Evolutionary conservation across 23 tunicate species (phyloP), one percentile per base, ranked within the genome.

Genomic region (Halocynthia roretzi): DNA sequence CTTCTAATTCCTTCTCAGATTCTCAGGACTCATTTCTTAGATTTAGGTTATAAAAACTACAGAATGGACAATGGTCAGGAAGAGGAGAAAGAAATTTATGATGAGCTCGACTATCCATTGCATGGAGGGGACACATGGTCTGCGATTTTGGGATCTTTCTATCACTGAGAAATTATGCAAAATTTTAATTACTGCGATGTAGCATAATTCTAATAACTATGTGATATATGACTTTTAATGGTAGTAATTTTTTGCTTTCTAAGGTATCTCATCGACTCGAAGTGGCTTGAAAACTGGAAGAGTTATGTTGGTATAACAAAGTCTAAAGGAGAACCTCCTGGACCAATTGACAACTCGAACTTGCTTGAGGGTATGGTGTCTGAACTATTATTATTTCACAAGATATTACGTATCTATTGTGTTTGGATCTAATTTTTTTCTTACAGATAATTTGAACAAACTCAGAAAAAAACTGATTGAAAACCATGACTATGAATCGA

Each of bases 261-360:
- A 75, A 87, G 93, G 93, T 87, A 71, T 67, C 40, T 87, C 7
- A 82, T 87, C 60, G 83, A 80, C 31, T 15, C 18, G 18, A 70
- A 58, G 48, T 87, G 93, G 93, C 72, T 65, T 58, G 54, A 82
- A 6, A 85, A 83, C 54, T 87, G 86, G 86, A 71, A 77, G 52
- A 76, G 77, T 21, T 82, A 70, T 87, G 77, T 62, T 74, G 78
- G 78, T 0, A 55, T 74, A 8, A 63, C 54, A 14, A 63, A 53
- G 10, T 50, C 54, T 8, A 74, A 31, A 53, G 62, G 56, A 55
- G 75, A 64, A 8, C 54, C 58, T 77, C 93, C 93, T 6, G 93
- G 93, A 7, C 93, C 86, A 62, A 87, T 87, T 7, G 83, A 87
- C 72, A 87, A 87, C 72, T 53, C 61, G 19, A 80, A 73, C 44